A percentile compares a stretch with the other conserved stretches of the same genome.
Evolutionary conservation across 2,888 invertebrate species (phyloP).

Genomic region (Himalopsyche japonica): DNA sequence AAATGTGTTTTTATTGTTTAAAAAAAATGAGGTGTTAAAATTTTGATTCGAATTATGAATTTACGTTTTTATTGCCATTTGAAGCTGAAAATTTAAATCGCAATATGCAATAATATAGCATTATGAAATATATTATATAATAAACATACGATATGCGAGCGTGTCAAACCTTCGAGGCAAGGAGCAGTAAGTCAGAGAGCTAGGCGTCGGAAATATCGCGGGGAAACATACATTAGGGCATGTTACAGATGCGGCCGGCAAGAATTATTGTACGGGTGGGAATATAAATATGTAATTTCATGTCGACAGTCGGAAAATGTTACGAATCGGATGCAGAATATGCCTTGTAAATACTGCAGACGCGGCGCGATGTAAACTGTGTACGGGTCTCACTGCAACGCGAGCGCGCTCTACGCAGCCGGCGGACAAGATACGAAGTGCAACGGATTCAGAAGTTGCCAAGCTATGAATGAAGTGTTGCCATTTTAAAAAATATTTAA

Average conservation of each 20-base stretch:
- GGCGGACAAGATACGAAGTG: not conserved
- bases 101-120: too few relatives aligned
- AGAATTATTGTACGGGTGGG: conserved; percentile 6
- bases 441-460: too few relatives aligned
- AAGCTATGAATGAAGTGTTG: too few relatives aligned
- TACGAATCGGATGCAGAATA: conserved; percentile 6
- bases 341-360: not conserved
- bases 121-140: too few relatives aligned
- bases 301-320: conserved; percentile 16
- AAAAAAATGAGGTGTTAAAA: too few relatives aligned
- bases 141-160: too few relatives aligned
- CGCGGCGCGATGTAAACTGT: not conserved
- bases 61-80: too few relatives aligned
- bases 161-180: not conserved
- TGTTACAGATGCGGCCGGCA: conserved; percentile 6
- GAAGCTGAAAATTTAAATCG: too few relatives aligned
- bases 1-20: too few relatives aligned
- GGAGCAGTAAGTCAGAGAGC: not conserved
- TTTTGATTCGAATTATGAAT: too few relatives aligned
- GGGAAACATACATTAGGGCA: conserved; percentile 5
- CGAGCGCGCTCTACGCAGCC: not conserved
- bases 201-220: not conserved
- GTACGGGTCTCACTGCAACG: not conserved
- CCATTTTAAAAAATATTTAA: too few relatives aligned
- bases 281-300: conserved; percentile 27